Conservation (phyloP, 2,888 invertebrate species). For the Pseudococcus jackbeardsleyi region DNA sequence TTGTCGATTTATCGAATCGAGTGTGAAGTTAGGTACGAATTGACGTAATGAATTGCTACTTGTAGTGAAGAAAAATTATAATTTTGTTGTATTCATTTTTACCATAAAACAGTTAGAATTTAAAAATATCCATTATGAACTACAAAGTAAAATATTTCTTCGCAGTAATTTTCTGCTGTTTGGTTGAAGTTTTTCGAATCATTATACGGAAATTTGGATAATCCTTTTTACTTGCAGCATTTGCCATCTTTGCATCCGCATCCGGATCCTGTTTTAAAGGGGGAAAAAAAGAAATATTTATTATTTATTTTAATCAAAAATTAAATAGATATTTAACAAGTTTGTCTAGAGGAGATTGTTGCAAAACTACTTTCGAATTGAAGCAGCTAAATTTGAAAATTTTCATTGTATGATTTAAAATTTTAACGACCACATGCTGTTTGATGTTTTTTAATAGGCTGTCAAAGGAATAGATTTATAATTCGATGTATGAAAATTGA, state of each 20-base stretch:
- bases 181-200: background rate
- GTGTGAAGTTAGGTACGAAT: background rate
- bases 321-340: background rate
- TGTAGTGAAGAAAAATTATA: too few relatives aligned
- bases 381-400: background rate
- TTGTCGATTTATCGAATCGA: background rate
- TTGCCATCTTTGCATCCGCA: slow-evolving; percentile 43
- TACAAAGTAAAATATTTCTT: background rate
- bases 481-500: background rate
- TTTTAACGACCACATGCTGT: background rate
- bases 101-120: too few relatives aligned
- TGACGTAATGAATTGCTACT: background rate
- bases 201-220: background rate
- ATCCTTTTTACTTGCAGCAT: background rate
- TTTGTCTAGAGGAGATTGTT: slow-evolving; percentile 1
- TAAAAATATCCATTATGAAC: background rate
- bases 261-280: background rate
- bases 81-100: too few relatives aligned
- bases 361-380: background rate
- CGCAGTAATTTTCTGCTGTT: background rate
- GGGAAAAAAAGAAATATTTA: background rate
- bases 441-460: background rate
- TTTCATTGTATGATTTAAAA: background rate
- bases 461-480: background rate
- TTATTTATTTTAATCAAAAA: background rate